Conservation (phyloP, 2,888 invertebrate species). For the Pristionchus exspectatus region DNA sequence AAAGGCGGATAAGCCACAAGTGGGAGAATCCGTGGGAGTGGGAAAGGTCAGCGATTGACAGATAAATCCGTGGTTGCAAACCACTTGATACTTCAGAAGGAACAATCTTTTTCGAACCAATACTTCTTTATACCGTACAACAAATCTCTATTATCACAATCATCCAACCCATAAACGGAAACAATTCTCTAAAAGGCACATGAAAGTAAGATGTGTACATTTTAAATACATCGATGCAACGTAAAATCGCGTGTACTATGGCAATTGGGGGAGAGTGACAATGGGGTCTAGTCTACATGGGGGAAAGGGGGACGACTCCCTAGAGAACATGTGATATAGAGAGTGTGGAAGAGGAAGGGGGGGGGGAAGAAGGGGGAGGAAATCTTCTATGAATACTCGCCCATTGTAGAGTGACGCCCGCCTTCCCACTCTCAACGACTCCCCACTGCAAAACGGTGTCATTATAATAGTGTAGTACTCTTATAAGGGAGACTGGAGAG, state of each 20-base stretch:
- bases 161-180: neutral
- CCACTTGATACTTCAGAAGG: neutral
- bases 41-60: neutral
- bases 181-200: neutral
- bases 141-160: constrained; percentile 24
- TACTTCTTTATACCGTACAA: constrained; percentile 38
- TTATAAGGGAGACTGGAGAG: neutral
- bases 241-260: constrained; percentile 20
- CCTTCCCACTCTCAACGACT: neutral
- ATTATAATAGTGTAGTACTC: constrained; percentile 14
- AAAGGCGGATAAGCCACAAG: constrained; percentile 14
- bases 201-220: neutral
- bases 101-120: neutral
- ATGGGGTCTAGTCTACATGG: constrained; percentile 1
- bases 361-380: constrained; percentile 18
- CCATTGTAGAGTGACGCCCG: constrained; percentile 9
- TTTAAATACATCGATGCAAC: neutral
- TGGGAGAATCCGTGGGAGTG: neutral
- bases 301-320: neutral
- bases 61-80: constrained; percentile 4
- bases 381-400: constrained; percentile 24
- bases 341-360: constrained; percentile 3
- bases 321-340: neutral
- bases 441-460: constrained; percentile 14
- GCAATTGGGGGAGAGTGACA: constrained; percentile 34